Base-by-base conservation (phyloP, 2,888 invertebrate species). In the Xanthorhoe spadicearia region DNA sequence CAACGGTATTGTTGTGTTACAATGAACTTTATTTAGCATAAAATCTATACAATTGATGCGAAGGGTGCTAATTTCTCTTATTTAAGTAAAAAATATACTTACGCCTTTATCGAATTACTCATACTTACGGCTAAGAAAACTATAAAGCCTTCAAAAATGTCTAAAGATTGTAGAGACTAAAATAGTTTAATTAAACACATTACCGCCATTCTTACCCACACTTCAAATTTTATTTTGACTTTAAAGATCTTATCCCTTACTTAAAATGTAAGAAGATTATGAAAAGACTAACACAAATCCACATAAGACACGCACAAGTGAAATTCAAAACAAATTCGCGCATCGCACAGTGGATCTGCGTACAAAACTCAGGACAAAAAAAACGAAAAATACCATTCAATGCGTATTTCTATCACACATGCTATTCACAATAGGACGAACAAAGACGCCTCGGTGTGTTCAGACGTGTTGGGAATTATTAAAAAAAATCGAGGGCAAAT, bases 401-500 rank as follows among this genome's bases (percentile, higher is more conserved):
- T 78, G 75, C 80, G 79, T 81, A 85, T 84, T 88, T 85, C 85
- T 83, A 85, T 85, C 84, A 85, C 84, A 86, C 79, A 83, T 82
- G 79, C 77, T 81, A 84, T 85, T 85, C 83, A 91, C 89, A 89
- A 90, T 89, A 80, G 84, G 81, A 87, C 83, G 88, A 88, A 89
- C 87, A 91, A 90, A 89, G 86, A 81, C 68, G 74, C 75, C 73
- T 67, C 75, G 71, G 62, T 50, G 60, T 54, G 66, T 55, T 64
- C 53, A 81, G 81, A 92, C 92, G 92, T 90, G 91, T 80, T 69
- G 82, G 76, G 92, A 92, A 92, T 92, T 89, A 87, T 86, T 85
- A 86, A 87, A 87, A 88, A 87, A 89, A 87, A 81, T 73, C 77
- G 79, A 80, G 83, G 81, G 80, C 81, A 86, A 86, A 84, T 79